Conservation (phyloP, 2,113 vertebrate species). For the Vidua chalybeata region DNA sequence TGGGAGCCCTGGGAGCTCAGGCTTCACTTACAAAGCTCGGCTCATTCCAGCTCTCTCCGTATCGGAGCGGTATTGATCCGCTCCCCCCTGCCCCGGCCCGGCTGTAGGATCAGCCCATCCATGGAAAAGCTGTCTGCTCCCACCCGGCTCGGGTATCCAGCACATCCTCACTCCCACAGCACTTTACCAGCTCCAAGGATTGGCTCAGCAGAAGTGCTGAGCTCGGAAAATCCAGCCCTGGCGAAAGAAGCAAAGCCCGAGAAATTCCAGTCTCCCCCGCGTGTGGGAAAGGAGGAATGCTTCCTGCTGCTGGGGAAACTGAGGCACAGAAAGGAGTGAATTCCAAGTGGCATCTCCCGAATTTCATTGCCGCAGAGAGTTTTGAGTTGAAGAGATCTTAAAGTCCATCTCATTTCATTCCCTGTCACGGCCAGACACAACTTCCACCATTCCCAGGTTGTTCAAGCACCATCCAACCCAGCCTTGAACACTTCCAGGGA, state of each 20-base stretch:
- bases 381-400: no score
- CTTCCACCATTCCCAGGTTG: not conserved
- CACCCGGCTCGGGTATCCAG: not conserved
- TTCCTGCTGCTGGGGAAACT: not conserved
- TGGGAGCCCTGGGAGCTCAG: slow-evolving; percentile 5
- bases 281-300: not conserved
- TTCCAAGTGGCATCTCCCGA: accelerated
- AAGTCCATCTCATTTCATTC: not conserved
- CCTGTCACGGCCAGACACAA: not conserved
- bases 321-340: not conserved
- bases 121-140: slow-evolving; percentile 31
- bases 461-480: not conserved
- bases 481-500: not conserved
- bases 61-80: not conserved
- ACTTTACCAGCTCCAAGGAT: not conserved
- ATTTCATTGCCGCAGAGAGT: not conserved
- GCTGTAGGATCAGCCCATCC: slow-evolving; percentile 26
- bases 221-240: not conserved
- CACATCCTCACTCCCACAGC: not conserved
- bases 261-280: accelerated
- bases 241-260: not conserved
- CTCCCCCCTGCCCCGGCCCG: not conserved
- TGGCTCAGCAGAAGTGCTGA: not conserved
- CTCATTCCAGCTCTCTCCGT: not conserved
- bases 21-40: slow-evolving; percentile 49